Conservation (phyloP, 2,113 vertebrate species). For the Brienomyrus brachyistius region DNA sequence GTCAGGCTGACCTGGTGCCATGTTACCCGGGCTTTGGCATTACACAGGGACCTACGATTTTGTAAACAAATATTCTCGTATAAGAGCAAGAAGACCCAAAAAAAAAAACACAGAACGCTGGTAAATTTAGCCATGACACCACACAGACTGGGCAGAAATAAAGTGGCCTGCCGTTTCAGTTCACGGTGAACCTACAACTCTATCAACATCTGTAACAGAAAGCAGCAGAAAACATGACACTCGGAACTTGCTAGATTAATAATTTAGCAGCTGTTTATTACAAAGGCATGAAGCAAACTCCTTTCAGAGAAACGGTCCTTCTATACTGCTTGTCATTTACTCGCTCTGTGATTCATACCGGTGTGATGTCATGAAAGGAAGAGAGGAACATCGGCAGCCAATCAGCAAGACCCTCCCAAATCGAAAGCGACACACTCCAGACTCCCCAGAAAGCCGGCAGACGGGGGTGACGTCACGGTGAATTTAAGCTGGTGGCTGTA, state of each 20-base stretch:
- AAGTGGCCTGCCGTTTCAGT: neutral
- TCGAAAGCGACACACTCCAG: neutral
- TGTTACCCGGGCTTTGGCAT: neutral
- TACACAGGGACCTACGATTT: neutral
- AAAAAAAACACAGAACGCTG: neutral
- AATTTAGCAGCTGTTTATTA: neutral
- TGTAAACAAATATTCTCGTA: neutral
- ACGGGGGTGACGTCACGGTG: neutral
- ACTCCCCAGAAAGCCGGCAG: neutral
- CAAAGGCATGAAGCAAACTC: neutral
- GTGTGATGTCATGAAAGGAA: neutral
- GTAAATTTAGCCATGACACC: neutral
- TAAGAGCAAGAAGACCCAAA: neutral
- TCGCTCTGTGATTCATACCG: neutral
- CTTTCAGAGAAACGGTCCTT: neutral
- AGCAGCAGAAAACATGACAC: neutral
- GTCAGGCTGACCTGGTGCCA: neutral
- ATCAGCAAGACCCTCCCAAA: neutral
- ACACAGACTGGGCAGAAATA: neutral
- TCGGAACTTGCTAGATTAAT: neutral
- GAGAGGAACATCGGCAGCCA: neutral
- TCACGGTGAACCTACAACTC: neutral
- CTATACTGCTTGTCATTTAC: neutral
- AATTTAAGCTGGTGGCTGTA: neutral
- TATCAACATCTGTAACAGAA: neutral